A percentile compares a stretch with the other conserved stretches of the same genome.
These are phyloP conservation scores for Nannoperca obscura DNA, from an alignment of 2,797 vertebrate genomes.

Conservation along the genomic window DNA sequence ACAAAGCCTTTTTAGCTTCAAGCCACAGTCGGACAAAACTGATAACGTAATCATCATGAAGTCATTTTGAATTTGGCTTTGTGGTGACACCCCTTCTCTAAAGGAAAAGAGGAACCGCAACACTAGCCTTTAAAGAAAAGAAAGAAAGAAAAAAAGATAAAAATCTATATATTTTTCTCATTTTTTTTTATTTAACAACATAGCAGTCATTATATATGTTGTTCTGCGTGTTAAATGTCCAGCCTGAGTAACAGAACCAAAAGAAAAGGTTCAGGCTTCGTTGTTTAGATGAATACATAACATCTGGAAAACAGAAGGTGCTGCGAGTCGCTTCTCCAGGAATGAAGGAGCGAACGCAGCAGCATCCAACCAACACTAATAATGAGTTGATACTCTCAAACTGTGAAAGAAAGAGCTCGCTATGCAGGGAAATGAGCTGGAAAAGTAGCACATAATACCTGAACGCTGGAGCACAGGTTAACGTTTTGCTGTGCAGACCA, in stretches of 20 bases:
- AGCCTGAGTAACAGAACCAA: constrained; percentile 59
- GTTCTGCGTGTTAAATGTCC: constrained; percentile 61
- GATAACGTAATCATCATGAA: constrained; percentile 42
- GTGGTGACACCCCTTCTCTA: constrained; percentile 51
- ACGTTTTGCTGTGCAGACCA: constrained; percentile 45
- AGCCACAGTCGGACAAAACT: constrained; percentile 60
- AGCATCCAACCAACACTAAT: constrained; percentile 57
- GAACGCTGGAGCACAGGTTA: constrained; percentile 55
- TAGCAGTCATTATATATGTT: constrained; percentile 64
- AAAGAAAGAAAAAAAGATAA: constrained; percentile 43
- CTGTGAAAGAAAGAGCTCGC: constrained; percentile 78
- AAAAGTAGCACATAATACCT: constrained; percentile 54
- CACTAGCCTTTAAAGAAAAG: constrained; percentile 66
- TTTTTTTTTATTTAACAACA: constrained; percentile 82
- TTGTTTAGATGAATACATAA: constrained; percentile 31
- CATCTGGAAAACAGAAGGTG: constrained; percentile 39
- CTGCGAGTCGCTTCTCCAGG: constrained; percentile 43
- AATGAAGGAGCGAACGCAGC: constrained; percentile 62
- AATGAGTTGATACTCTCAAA: constrained; percentile 68
- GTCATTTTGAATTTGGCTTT: constrained; percentile 61
- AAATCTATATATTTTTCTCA: constrained; percentile 76
- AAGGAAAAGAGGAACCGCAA: constrained; percentile 60
- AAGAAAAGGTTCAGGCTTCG: constrained; percentile 47
- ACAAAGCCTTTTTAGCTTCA: constrained; percentile 73
- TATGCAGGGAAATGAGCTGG: constrained; percentile 50